Evolutionary conservation across 2,797 vertebrate species (phyloP), one percentile per base, ranked within the genome.

Genomic region (Arnoldichthys spilopterus): DNA sequence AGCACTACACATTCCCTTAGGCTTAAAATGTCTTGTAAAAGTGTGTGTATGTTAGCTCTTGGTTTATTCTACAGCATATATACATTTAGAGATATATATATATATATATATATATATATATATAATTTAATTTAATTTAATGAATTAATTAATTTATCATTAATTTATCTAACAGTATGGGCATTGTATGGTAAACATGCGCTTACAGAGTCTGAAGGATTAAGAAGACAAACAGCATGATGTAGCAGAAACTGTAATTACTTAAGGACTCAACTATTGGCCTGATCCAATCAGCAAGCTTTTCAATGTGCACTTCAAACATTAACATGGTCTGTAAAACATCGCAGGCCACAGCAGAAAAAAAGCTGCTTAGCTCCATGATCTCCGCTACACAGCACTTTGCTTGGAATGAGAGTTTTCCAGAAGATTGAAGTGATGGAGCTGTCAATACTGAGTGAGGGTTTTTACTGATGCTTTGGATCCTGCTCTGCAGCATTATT

Each of bases 181-280:
- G 56, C 26, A 26, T 20, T 22, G 30, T 45, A 59, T n/a, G 30
- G 15, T n/a, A 54, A 78, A 53, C 45, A 67, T 2, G 11, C 16
- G 2, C 45, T 30, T 5, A 28, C 54, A 20, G 18, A 85, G 87
- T 83, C 74, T 58, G 78, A 74, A 87, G 87, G 80, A 86, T 72
- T 76, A 43, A 30, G 12, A 74, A 78, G 72, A 74, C 85, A 86
- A 83, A 90, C 86, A 43, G 78, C 90, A 91, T 91, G 91, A 91
- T 90, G 84, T 84, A 87, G 91, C 91, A 92, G 90, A 93, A 91
- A 91, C 85, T 82, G 82, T 88, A 91, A 91, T 90, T 89, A 89
- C 91, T 91, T 91, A 85, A 90, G 84, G 86, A 87, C 87, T 89
- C 85, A 81, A 62, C 28, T 62, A 85, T 83, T 83, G 72, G 88